Evolutionary conservation across 1,140 invertebrate species (phyloP).

Genomic region (Halyomorpha halys): DNA sequence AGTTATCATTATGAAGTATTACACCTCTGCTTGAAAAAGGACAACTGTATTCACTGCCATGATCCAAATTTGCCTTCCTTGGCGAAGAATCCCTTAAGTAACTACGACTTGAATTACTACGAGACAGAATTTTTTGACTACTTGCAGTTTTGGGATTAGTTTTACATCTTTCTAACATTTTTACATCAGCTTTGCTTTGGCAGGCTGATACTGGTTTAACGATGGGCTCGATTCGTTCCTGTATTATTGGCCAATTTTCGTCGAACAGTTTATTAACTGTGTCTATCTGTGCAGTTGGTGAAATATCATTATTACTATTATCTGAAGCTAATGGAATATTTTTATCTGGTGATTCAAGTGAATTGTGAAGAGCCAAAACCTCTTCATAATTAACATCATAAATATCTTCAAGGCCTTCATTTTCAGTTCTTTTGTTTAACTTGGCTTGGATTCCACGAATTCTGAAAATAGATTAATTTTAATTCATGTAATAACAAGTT

Average conservation of each 20-base stretch:
- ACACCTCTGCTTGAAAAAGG: slow-evolving; percentile 1
- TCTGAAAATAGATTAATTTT: no score
- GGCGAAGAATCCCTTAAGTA: not conserved
- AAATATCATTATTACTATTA: not conserved
- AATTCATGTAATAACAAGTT: no score
- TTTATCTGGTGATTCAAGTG: not conserved
- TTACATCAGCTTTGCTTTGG: not conserved
- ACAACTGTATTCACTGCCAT: not conserved
- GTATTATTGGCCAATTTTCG: slow-evolving; percentile 9
- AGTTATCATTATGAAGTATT: not conserved
- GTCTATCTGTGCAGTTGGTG: not conserved
- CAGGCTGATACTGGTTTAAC: not conserved
- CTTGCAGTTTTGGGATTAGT: not conserved
- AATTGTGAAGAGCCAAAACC: not conserved
- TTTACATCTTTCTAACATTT: not conserved
- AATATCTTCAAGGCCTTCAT: not conserved
- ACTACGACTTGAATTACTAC: not conserved
- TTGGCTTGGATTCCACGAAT: no score
- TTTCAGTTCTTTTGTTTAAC: no score
- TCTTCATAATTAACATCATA: not conserved
- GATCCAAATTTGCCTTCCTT: slow-evolving; percentile 1
- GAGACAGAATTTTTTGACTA: not conserved
- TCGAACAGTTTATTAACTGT: slow-evolving; percentile 14
- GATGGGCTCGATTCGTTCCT: slow-evolving; percentile 11
- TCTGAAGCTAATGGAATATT: not conserved